Conservation (phyloP, 2,797 vertebrate genomes). For the Benthosema pterotum region DNA sequence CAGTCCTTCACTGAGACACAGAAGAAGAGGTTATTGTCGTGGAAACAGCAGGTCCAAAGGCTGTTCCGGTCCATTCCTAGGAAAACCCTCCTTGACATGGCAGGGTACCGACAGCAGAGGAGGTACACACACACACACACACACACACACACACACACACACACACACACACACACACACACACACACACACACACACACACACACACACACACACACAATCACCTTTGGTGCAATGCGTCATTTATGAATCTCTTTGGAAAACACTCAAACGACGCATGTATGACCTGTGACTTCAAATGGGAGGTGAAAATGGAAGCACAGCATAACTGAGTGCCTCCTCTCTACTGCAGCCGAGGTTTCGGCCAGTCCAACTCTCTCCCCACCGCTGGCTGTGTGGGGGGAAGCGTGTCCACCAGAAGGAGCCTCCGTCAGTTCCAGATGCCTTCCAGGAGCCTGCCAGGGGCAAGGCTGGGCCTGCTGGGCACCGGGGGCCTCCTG, state of each 20-base stretch:
- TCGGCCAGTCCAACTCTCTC: constrained; percentile 96
- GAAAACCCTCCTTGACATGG: constrained; percentile 95
- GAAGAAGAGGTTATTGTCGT: constrained; percentile 98
- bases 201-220: constrained; percentile 1
- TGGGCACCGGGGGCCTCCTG: constrained; percentile 88
- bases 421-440: constrained; percentile 95
- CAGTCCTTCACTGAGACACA: constrained; percentile 97
- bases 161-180: not conserved
- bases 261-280: too few species aligned
- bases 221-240: not conserved
- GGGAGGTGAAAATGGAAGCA: not conserved
- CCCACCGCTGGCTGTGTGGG: constrained; percentile 90
- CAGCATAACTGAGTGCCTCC: not conserved
- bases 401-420: constrained; percentile 84
- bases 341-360: constrained; percentile 81
- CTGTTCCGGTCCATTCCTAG: constrained; percentile 97
- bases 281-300: not conserved
- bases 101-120: constrained; percentile 92
- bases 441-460: constrained; percentile 93
- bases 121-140: constrained; percentile 80
- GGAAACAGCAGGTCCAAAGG: constrained; percentile 99
- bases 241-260: too few species aligned
- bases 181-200: not conserved
- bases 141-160: not conserved
- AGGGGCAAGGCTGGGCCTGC: constrained; percentile 87